Evolutionary conservation across 2,888 invertebrate species (phyloP).

Genomic region (Sericinus montela): DNA sequence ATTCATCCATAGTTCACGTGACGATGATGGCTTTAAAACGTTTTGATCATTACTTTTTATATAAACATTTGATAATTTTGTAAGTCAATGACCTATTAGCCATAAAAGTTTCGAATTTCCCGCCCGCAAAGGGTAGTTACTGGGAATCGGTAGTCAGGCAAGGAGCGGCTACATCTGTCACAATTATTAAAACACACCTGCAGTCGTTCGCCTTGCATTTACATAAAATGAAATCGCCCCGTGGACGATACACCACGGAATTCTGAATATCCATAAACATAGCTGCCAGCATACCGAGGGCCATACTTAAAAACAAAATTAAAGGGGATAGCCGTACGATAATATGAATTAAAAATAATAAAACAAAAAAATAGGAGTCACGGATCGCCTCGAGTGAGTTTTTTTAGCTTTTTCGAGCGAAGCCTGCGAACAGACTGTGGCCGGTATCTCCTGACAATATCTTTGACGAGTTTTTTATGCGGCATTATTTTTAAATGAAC

Average conservation of each 20-base stretch:
- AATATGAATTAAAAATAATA: slow-evolving; percentile 80
- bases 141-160: slow-evolving; percentile 20
- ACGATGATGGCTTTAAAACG: no score
- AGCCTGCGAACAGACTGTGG: slow-evolving; percentile 69
- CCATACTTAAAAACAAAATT: slow-evolving; percentile 80
- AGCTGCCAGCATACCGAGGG: slow-evolving; percentile 75
- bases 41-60: no score
- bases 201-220: slow-evolving; percentile 45
- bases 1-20: no score
- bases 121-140: slow-evolving; percentile 21
- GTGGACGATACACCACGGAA: slow-evolving; percentile 68
- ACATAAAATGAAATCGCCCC: slow-evolving; percentile 71
- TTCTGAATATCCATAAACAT: slow-evolving; percentile 76
- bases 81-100: slow-evolving; percentile 11
- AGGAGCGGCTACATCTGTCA: slow-evolving; percentile 55
- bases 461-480: slow-evolving; percentile 78
- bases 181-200: slow-evolving; percentile 54
- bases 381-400: slow-evolving; percentile 76
- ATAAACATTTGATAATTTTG: slow-evolving; percentile 2
- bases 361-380: slow-evolving; percentile 77
- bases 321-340: slow-evolving; percentile 79
- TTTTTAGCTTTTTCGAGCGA: slow-evolving; percentile 62
- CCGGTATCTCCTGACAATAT: slow-evolving; percentile 75
- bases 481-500: slow-evolving; percentile 77
- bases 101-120: slow-evolving; percentile 17